Conservation (phyloP, 2,888 invertebrate species). For the Agrypnus murinus region DNA sequence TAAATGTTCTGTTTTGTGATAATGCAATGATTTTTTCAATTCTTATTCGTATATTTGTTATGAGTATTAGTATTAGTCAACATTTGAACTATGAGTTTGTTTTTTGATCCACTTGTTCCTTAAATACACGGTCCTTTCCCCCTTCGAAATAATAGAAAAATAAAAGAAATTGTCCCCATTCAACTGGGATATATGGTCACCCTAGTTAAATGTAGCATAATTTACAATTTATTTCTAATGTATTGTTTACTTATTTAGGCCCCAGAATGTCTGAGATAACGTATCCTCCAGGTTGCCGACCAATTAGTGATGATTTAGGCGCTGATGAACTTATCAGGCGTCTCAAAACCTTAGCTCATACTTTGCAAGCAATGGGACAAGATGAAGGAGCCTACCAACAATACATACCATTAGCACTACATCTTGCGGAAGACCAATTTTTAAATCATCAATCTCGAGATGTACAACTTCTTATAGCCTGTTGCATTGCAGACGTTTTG, state of each 20-base stretch:
- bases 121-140: no score
- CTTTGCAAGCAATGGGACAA: constrained; percentile 96
- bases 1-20: no score
- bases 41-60: no score
- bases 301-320: constrained; percentile 94
- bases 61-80: no score
- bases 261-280: constrained; percentile 86
- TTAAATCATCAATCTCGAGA: constrained; percentile 92
- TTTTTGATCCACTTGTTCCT: no score
- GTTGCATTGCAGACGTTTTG: constrained; percentile 97
- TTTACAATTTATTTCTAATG: background rate
- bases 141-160: no score
- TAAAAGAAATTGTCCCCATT: no score
- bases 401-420: constrained; percentile 92
- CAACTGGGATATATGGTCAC: no score
- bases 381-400: constrained; percentile 96
- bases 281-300: constrained; percentile 96
- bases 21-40: no score
- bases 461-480: constrained; percentile 95
- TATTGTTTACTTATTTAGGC: constrained; percentile 38
- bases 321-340: constrained; percentile 96
- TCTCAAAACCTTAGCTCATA: constrained; percentile 94
- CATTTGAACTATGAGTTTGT: constrained; percentile 5
- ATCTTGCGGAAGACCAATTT: constrained; percentile 95
- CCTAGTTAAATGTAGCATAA: no score